Conservation (phyloP, 2,113 vertebrate species). For the Budorcas taxicolor region DNA sequence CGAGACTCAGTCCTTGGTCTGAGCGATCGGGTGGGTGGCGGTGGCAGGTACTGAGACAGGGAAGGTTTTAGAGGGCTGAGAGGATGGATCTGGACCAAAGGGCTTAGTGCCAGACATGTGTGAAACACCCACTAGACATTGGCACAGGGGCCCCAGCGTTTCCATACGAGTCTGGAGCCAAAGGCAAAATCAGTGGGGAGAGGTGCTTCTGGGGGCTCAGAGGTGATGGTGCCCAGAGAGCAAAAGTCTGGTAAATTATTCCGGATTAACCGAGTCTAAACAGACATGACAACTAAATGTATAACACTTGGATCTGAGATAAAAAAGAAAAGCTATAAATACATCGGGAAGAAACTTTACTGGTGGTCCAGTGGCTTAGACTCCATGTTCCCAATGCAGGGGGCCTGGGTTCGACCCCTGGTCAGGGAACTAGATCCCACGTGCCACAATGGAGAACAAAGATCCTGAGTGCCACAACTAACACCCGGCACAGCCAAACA, state of each 20-base stretch:
- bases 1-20: too few species aligned
- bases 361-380: neutral
- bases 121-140: neutral
- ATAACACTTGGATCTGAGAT: neutral
- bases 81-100: too few species aligned
- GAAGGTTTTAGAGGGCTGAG: neutral
- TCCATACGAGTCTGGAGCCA: neutral
- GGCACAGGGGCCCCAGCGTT: rapidly evolving
- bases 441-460: neutral
- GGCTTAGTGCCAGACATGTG: neutral
- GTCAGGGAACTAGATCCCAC: neutral
- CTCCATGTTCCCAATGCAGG: neutral
- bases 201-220: rapidly evolving
- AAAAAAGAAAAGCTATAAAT: neutral
- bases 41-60: neutral
- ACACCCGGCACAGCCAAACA: neutral
- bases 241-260: neutral
- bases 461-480: neutral
- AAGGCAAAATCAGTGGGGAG: neutral
- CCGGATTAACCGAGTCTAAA: neutral
- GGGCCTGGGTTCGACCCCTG: neutral
- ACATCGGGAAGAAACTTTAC: neutral
- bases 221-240: neutral
- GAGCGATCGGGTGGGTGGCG: rapidly evolving
- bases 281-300: neutral